These are phyloP conservation scores for Fopius arisanus DNA, from an alignment of 1,140 invertebrate genomes.

Conservation along the genomic window DNA sequence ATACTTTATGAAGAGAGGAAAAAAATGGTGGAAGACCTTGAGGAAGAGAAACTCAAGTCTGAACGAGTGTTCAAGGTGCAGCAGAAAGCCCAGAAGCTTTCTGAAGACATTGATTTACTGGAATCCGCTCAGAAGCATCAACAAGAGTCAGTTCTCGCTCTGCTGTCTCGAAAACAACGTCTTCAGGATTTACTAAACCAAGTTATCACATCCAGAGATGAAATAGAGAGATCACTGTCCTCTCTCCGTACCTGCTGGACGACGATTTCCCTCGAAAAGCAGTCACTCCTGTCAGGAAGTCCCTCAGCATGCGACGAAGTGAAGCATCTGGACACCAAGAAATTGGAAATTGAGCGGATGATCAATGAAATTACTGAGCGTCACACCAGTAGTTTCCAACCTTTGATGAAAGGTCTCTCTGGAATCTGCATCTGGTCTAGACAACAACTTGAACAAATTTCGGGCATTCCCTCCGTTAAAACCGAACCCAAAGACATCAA, in stretches of 20 bases:
- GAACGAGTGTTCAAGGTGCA: conserved; percentile 23
- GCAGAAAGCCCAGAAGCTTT: conserved; percentile 31
- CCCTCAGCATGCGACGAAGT: conserved; percentile 42
- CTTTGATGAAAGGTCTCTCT: conserved; percentile 39
- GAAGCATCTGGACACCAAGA: conserved; percentile 40
- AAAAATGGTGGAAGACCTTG: conserved; percentile 34
- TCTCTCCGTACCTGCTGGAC: conserved; percentile 39
- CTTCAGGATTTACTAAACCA: conserved; percentile 42
- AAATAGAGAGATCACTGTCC: conserved; percentile 41
- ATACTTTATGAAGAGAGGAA: conserved; percentile 30
- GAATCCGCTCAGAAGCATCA: conserved; percentile 36
- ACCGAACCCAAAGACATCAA: neutral
- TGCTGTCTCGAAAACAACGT: conserved; percentile 42
- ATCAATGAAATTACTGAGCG: conserved; percentile 33
- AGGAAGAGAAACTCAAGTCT: conserved; percentile 29
- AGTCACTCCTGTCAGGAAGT: conserved; percentile 27
- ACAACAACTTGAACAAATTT: too few species aligned
- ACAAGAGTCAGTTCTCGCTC: conserved; percentile 34
- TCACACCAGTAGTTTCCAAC: conserved; percentile 40
- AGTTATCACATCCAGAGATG: conserved; percentile 35
- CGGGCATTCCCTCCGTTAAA: neutral
- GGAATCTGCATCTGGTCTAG: conserved; percentile 44
- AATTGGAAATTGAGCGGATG: conserved; percentile 35
- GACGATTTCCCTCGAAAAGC: conserved; percentile 32
- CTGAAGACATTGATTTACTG: conserved; percentile 32